Percentiles rank a stretch among this genome's conserved stretches.
phyloP scores from a whole-genome alignment of 1,140 invertebrate genomes.

The Drosophila varians region DNA sequence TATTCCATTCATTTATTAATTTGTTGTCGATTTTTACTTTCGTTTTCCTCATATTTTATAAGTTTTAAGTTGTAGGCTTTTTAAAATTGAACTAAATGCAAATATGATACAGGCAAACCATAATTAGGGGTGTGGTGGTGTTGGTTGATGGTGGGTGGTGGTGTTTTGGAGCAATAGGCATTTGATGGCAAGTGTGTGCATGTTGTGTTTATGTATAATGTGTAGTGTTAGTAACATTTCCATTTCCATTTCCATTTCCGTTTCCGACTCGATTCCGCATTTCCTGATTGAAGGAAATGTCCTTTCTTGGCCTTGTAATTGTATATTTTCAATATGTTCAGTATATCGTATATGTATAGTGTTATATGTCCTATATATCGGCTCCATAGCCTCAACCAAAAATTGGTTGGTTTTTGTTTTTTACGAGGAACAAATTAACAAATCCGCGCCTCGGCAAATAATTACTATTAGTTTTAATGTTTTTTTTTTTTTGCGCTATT shows the following conservation, averaged over 20 bases:
- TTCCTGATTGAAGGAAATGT: constrained; percentile 46
- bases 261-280: neutral
- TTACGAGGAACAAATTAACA: constrained; percentile 64
- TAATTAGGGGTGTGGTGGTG: constrained; percentile 23
- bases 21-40: constrained; percentile 5
- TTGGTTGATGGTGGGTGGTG: constrained; percentile 7
- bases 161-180: constrained; percentile 41
- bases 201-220: constrained; percentile 11
- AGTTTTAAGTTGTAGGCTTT: constrained; percentile 17
- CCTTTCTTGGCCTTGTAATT: constrained; percentile 14
- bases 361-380: constrained; percentile 36
- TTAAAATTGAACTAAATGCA: constrained; percentile 75
- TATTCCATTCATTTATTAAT: constrained; percentile 8
- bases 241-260: neutral
- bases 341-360: constrained; percentile 76
- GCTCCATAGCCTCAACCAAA: constrained; percentile 23
- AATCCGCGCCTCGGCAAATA: constrained; percentile 17
- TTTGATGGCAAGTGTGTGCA: constrained; percentile 36
- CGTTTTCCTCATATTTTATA: constrained; percentile 18
- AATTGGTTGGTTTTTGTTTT: constrained; percentile 11
- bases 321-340: constrained; percentile 38
- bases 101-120: constrained; percentile 59
- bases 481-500: constrained; percentile 14
- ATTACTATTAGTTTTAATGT: constrained; percentile 8
- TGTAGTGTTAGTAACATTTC: constrained; percentile 12